Evolutionary conservation across 2,113 vertebrate species (phyloP), one percentile per base, ranked within the genome.

Genomic region (Edolisoma coerulescens): DNA sequence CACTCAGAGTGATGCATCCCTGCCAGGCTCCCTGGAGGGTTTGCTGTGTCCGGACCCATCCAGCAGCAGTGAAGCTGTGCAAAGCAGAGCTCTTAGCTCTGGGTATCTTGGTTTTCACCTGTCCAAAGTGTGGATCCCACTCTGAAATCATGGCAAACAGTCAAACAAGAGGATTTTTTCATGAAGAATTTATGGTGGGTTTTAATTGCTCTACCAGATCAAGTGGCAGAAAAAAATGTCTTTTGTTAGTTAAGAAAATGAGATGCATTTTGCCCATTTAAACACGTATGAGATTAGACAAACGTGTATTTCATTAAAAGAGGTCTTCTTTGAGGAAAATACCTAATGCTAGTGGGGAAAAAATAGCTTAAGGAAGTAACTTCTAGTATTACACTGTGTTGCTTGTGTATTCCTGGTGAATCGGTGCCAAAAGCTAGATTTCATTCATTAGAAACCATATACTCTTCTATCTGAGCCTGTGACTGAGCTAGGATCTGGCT

Each of bases 361-460:
- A 96, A 93, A 88, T 27, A 78, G n/a, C 16, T 84, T 44, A 64
- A 68, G 88, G 93, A 95, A 96, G 88, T 96, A 89, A 73, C 95
- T 95, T 89, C 95, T 95, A 94, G 83, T 84, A 44, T 95, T 96
- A 96, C 95, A 78, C 90, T 45, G 8, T 91, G 88, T 73, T 60
- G 3, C 76, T 50, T 1, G 69, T 89, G 92, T 75, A 90, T 94
- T 93, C 83, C 17, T 39, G 47, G 35, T 44, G 79, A 90, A 52
- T 60, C 4, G 0, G 47, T 90, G 90, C 95, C 92, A 97, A 88
- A 90, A 86, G 64, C 68, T 67, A 81, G 60, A 78, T 89, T 96
- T 93, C 88, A 90, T 94, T 96, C 93, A 83, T 61, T 71, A 54
- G 88, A 92, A 95, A 87, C 60, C 39, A 53, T 90, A 71, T 10